Conservation (phyloP, 2,797 vertebrate species). For the Xenops minutus region DNA sequence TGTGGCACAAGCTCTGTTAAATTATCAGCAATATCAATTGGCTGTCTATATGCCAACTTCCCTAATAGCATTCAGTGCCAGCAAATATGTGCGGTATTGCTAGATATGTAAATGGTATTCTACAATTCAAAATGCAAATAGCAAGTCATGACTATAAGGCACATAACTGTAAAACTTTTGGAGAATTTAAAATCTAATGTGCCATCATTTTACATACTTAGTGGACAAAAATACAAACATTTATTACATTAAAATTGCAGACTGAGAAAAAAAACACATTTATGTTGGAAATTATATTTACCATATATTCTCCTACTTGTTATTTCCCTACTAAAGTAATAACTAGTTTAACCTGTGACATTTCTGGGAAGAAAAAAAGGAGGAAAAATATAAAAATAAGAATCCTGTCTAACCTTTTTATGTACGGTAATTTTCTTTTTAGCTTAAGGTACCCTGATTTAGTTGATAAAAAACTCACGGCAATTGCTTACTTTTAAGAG, state of each 20-base stretch:
- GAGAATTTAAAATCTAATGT: not conserved
- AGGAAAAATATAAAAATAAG: fast-evolving
- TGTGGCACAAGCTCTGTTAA: not conserved
- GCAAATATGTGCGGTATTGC: not conserved
- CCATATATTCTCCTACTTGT: not conserved
- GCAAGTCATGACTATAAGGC: not conserved
- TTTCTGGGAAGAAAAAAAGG: not conserved
- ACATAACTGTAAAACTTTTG: not conserved
- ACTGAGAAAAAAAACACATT: not conserved
- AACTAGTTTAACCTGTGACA: not conserved
- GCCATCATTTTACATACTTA: not conserved
- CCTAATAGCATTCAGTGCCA: not conserved
- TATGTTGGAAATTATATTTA: not conserved
- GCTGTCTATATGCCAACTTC: not conserved
- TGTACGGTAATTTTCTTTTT: not conserved
- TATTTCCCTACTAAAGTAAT: not conserved
- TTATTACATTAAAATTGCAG: not conserved
- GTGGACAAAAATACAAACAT: not conserved
- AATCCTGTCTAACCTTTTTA: not conserved
- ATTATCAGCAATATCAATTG: not conserved
- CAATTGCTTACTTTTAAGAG: not conserved
- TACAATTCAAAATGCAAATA: not conserved
- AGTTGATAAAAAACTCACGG: not conserved
- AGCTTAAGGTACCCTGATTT: not conserved
- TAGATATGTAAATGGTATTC: not conserved